Conservation (phyloP, 2,797 vertebrate genomes). For the Etheostoma nigrum region DNA sequence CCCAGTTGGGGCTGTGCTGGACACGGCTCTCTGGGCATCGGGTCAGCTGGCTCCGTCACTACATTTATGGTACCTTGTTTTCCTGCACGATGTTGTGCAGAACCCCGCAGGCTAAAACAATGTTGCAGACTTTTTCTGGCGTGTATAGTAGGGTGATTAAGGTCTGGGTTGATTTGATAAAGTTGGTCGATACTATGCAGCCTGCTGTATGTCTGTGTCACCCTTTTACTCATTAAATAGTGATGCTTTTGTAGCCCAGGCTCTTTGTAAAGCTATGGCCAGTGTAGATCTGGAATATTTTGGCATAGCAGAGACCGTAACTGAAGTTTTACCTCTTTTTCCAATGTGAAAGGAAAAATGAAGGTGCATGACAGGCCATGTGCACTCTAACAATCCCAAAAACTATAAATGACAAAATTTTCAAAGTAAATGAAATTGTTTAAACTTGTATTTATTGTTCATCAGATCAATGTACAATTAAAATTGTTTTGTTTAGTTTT, state of each 20-base stretch:
- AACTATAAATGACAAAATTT: neutral
- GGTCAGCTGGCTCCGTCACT: too few species aligned
- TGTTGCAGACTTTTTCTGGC: too few species aligned
- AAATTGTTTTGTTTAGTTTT: neutral
- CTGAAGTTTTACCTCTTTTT: slow-evolving; percentile 22
- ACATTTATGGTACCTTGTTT: too few species aligned
- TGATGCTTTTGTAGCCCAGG: slow-evolving; percentile 23
- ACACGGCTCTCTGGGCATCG: too few species aligned
- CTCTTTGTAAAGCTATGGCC: slow-evolving; percentile 28
- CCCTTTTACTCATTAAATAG: slow-evolving; percentile 28
- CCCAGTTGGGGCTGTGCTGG: too few species aligned
- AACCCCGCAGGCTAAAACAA: too few species aligned
- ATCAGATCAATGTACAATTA: neutral
- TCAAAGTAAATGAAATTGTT: slow-evolving; percentile 1
- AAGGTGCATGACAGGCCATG: neutral
- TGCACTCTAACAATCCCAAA: neutral
- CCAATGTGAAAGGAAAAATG: slow-evolving; percentile 8
- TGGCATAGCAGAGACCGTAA: slow-evolving; percentile 6
- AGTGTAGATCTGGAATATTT: slow-evolving; percentile 32
- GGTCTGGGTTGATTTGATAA: slow-evolving; percentile 54
- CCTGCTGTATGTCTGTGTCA: slow-evolving; percentile 56
- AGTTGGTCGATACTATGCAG: slow-evolving; percentile 43
- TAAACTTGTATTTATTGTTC: slow-evolving; percentile 2
- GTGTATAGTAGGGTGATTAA: slow-evolving; percentile 34
- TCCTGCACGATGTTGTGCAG: too few species aligned